Evolutionary conservation across 2,797 vertebrate species (phyloP), one percentile per base, ranked within the genome.

Genomic region (Galagoides demidoff): DNA sequence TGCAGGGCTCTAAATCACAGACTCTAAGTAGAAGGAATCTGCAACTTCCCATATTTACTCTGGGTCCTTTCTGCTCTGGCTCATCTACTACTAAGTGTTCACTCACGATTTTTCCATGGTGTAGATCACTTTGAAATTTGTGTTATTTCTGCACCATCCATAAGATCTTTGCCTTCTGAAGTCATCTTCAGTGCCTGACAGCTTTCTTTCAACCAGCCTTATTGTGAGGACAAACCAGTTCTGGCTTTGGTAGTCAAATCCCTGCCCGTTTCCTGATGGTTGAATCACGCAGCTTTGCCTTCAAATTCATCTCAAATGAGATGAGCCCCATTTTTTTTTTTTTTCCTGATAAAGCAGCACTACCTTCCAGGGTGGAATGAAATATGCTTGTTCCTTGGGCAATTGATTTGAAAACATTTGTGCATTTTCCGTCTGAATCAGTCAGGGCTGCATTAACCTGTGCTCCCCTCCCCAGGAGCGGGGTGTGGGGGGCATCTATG

Each of bases 381-480:
- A 55, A 63, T 45, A 22, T 52, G 25, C 6, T 79, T 70, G 4
- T 71, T 92, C 64, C n/a, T 79, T 89, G 92, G 76, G 39, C 12
- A 81, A 31, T 19, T 71, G 79, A 68, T 5, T 76, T 89, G 79
- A 66, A 85, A 95, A 68, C 8, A 14, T 59, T 52, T 83, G 45
- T 85, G 25, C 7, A 8, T 92, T 78, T 85, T 87, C 45, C 64
- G 9, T 71, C 7, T 37, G 37, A 84, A 37, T 81, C 31, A 37
- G 22, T 8, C n/a, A 74, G 22, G 49, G 73, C 7, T 78, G 1
- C 20, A 25, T 55, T 37, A 29, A 39, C 59, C 5, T 13, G 19
- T 2, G 7, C 27, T 3, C 16, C 3, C 3, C 27, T 13, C 27
- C 2, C 27, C 5, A 17, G 29, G 29, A 7, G 31, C 1, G 16